phyloP scores from a whole-genome alignment of 2,797 vertebrate genomes.

The Chloroceryle inda region DNA sequence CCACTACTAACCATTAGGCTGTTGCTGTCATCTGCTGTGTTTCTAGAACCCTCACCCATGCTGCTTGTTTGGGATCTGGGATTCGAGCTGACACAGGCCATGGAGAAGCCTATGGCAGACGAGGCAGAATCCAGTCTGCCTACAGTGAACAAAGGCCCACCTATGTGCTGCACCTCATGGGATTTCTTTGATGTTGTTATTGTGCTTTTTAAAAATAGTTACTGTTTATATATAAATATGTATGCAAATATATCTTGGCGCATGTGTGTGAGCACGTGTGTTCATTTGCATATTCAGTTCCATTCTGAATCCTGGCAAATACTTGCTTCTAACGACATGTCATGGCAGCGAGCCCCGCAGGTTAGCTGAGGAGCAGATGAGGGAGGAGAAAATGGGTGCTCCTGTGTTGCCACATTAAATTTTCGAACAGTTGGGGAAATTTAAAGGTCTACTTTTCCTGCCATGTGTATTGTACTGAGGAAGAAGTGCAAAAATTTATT shows the following conservation, averaged over 20 bases:
- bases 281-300: neutral
- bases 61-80: neutral
- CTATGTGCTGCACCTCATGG: neutral
- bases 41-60: neutral
- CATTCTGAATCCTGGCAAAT: neutral
- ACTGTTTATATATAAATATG: constrained; percentile 11
- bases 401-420: neutral
- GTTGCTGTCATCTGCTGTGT: neutral
- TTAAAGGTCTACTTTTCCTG: neutral
- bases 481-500: neutral
- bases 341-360: neutral
- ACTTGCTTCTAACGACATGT: neutral
- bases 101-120: neutral
- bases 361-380: neutral
- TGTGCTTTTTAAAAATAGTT: constrained; percentile 31
- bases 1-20: neutral
- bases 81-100: neutral
- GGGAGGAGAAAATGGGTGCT: neutral
- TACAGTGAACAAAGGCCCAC: fast-evolving
- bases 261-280: fast-evolving
- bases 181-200: constrained; percentile 41
- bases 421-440: neutral
- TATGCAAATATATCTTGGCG: neutral
- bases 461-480: neutral
- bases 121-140: neutral